phyloP scores from a whole-genome alignment of 2,797 vertebrate genomes.

The Gambusia yucatana region DNA sequence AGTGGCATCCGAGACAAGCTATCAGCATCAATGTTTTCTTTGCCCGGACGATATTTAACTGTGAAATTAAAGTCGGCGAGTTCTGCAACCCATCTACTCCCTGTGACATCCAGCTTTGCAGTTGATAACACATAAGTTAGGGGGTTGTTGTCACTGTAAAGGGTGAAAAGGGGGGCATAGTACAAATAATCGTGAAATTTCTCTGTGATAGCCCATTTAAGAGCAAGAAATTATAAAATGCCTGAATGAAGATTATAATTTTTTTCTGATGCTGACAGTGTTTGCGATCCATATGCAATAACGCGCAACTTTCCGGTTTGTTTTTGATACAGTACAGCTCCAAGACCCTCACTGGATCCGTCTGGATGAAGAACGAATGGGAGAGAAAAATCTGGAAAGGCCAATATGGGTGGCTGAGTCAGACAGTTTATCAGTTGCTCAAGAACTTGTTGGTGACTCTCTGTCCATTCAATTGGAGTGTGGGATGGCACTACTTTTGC shows the following conservation, averaged over 20 bases:
- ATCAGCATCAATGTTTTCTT: constrained; percentile 12
- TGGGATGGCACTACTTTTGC: too few species aligned
- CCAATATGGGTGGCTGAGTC: constrained; percentile 6
- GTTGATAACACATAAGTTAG: too few species aligned
- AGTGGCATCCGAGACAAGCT: not conserved
- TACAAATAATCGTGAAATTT: too few species aligned
- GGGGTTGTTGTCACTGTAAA: too few species aligned
- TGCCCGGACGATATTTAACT: constrained; percentile 15
- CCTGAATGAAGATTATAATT: too few species aligned
- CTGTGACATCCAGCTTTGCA: not conserved
- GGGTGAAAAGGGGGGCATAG: too few species aligned
- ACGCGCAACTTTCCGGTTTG: not conserved
- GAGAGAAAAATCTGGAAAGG: constrained; percentile 10
- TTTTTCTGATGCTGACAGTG: not conserved
- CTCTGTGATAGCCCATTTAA: too few species aligned
- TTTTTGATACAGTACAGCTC: not conserved
- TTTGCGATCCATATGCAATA: not conserved
- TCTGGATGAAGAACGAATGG: constrained; percentile 8
- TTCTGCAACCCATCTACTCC: constrained; percentile 26
- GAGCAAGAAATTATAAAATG: too few species aligned
- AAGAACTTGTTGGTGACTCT: too few species aligned
- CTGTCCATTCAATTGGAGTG: too few species aligned
- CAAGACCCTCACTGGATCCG: not conserved
- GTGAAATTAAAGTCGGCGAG: constrained; percentile 25
- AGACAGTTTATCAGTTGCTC: constrained; percentile 2